A percentile compares a stretch with the other conserved stretches of the same genome.
These are phyloP conservation scores for Zootoca vivipara DNA, from an alignment of 2,113 vertebrate genomes.

Conservation along the genomic window DNA sequence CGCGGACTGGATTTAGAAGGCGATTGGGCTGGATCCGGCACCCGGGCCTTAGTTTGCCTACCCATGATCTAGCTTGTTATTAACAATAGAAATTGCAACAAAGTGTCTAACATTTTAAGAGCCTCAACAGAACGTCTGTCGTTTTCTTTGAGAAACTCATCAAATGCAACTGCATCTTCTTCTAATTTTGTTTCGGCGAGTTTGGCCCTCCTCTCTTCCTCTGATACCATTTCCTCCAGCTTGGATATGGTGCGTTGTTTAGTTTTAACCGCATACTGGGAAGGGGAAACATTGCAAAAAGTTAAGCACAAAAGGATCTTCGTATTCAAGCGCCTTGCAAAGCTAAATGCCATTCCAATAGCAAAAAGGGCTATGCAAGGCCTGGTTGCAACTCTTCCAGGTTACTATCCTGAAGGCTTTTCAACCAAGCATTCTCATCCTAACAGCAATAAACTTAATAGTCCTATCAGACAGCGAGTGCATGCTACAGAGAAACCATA, in stretches of 20 bases:
- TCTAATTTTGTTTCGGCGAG: constrained; percentile 65
- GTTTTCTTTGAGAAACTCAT: constrained; percentile 72
- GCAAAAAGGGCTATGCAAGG: neutral
- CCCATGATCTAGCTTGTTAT: neutral
- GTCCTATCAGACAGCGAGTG: neutral
- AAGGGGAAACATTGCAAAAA: constrained; percentile 14
- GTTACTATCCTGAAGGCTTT: neutral
- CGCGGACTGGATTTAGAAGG: too few species aligned
- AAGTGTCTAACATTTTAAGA: constrained; percentile 65
- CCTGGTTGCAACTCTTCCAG: neutral
- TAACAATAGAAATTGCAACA: neutral
- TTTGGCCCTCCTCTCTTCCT: constrained; percentile 48
- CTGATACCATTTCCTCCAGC: constrained; percentile 49
- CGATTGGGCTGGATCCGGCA: too few species aligned
- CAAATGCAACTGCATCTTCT: constrained; percentile 64
- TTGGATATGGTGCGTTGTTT: constrained; percentile 64
- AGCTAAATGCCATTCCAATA: neutral
- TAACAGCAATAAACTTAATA: neutral
- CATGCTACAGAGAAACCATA: neutral
- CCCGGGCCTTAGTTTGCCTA: too few species aligned
- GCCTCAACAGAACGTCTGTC: constrained; percentile 69
- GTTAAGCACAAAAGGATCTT: neutral
- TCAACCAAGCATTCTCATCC: neutral
- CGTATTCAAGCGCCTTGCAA: neutral
- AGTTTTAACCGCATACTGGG: constrained; percentile 64